Evolutionary conservation across 2,113 vertebrate genomes (phyloP).

Genomic region (Empidonax alnorum): DNA sequence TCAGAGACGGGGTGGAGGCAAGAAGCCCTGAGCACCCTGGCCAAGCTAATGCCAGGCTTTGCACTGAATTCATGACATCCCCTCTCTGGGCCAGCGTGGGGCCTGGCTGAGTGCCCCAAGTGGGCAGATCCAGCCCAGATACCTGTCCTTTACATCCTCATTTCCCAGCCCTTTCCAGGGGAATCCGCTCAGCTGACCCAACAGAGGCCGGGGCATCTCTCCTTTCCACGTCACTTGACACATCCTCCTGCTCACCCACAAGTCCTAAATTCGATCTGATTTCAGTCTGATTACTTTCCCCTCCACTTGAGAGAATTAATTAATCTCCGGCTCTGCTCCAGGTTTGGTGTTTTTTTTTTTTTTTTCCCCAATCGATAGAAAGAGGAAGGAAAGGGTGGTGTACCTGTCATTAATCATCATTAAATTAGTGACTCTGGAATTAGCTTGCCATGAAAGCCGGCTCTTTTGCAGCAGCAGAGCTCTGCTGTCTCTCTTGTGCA

Average conservation of each 20-base stretch:
- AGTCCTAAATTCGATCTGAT: constrained; percentile 56
- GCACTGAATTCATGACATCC: not conserved
- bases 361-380: constrained; percentile 45
- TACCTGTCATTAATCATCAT: constrained; percentile 60
- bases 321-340: constrained; percentile 46
- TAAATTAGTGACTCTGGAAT: constrained; percentile 9
- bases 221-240: constrained; percentile 49
- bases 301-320: constrained; percentile 73
- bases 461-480: not conserved
- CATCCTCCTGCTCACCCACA: constrained; percentile 17
- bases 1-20: not conserved
- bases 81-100: rapidly evolving
- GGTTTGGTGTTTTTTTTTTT: not conserved
- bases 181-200: not conserved
- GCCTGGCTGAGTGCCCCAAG: rapidly evolving
- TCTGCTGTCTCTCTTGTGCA: rapidly evolving
- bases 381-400: constrained; percentile 33
- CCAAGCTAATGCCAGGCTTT: not conserved
- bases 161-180: not conserved
- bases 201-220: not conserved
- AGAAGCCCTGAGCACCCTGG: not conserved
- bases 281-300: constrained; percentile 73
- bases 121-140: not conserved
- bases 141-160: not conserved
- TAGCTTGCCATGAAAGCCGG: not conserved